phyloP scores from a whole-genome alignment of 2,888 invertebrate species.

The Ennomos erosarius region DNA sequence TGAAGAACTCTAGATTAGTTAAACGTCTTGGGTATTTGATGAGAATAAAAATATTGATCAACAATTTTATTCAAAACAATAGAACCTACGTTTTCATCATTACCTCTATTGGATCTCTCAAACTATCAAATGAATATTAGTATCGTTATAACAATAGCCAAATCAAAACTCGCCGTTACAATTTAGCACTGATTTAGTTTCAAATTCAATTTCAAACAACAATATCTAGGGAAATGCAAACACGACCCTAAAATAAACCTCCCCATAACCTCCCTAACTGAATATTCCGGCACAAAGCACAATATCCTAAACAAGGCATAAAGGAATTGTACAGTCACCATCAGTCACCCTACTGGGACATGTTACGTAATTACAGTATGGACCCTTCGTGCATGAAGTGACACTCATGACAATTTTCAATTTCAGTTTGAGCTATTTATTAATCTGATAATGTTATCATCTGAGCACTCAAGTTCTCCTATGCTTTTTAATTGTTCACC shows the following conservation, averaged over 20 bases:
- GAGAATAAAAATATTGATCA: too few relatives aligned
- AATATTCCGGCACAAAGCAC: slow-evolving; percentile 28
- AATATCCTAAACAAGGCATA: slow-evolving; percentile 36
- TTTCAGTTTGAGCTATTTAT: too few relatives aligned
- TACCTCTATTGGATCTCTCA: too few relatives aligned
- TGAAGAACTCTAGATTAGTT: too few relatives aligned
- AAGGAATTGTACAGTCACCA: slow-evolving; percentile 45
- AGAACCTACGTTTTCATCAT: too few relatives aligned
- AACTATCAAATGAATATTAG: too few relatives aligned
- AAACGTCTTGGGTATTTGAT: too few relatives aligned
- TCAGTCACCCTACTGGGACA: slow-evolving; percentile 44
- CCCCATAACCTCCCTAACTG: slow-evolving; percentile 28
- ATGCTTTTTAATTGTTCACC: too few relatives aligned
- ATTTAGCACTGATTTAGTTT: slow-evolving; percentile 3
- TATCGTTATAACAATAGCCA: too few relatives aligned
- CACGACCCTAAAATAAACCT: slow-evolving; percentile 25
- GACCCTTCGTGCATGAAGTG: background rate
- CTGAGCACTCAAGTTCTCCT: too few relatives aligned
- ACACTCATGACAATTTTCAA: background rate
- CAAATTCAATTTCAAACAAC: slow-evolving; percentile 21
- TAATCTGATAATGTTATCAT: background rate
- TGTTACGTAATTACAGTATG: slow-evolving; percentile 6
- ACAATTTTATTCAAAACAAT: too few relatives aligned
- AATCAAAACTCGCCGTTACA: too few relatives aligned
- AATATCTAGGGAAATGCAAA: slow-evolving; percentile 21